Percentiles rank a stretch among this genome's conserved stretches.
Evolutionary conservation across 2,113 vertebrate species (phyloP).

Genomic region (Melanerpes aurifrons): DNA sequence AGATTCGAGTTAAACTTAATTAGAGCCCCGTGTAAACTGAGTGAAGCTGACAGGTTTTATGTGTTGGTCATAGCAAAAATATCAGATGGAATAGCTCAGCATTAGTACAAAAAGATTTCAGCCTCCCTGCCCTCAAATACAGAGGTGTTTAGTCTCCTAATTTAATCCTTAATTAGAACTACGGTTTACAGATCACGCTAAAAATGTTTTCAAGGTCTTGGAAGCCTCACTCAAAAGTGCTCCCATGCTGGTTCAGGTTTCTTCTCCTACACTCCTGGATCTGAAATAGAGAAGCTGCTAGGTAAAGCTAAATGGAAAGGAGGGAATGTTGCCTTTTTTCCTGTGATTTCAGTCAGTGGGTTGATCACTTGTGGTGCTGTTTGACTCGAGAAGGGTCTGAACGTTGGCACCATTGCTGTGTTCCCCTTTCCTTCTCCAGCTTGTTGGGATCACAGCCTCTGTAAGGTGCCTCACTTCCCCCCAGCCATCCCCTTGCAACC

Average conservation of each 20-base stretch:
- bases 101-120: slow-evolving; percentile 55
- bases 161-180: slow-evolving; percentile 39
- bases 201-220: slow-evolving; percentile 1
- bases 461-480: not conserved
- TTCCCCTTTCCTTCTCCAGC: fast-evolving
- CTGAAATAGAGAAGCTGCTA: not conserved
- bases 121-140: slow-evolving; percentile 24
- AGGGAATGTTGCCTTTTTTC: not conserved
- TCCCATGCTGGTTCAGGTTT: not conserved
- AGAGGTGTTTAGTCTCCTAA: slow-evolving; percentile 42
- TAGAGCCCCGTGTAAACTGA: slow-evolving; percentile 70
- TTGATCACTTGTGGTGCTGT: not conserved
- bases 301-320: not conserved
- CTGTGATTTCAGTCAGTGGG: not conserved
- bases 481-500: not conserved
- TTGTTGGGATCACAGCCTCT: not conserved
- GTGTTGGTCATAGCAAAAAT: slow-evolving; percentile 69
- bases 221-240: not conserved
- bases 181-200: slow-evolving; percentile 9
- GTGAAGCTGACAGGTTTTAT: slow-evolving; percentile 68
- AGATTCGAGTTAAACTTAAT: slow-evolving; percentile 70
- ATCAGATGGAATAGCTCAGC: slow-evolving; percentile 58
- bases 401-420: fast-evolving
- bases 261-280: not conserved
- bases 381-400: not conserved